Evolutionary conservation across 2,888 invertebrate species (phyloP), one percentile per base, ranked within the genome.

Genomic region (Spodoptera littoralis): DNA sequence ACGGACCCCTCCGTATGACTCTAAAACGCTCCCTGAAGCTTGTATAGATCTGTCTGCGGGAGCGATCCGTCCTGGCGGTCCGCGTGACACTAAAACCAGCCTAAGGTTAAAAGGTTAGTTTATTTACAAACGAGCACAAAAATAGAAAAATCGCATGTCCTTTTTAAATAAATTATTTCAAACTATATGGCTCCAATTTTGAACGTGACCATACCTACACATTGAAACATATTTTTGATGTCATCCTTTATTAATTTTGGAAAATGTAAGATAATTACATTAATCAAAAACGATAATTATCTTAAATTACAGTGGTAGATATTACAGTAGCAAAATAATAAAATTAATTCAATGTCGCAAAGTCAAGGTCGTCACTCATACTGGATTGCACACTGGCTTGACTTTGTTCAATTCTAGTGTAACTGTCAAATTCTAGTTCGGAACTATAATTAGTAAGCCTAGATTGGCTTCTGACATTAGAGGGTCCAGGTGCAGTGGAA

Each of bases 321-420:
- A 50, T 56, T 56, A 56, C 62, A 62, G 62, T 62, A 62, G 62
- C 27, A 55, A 59, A 67, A 59, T 67, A 63, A 63, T 59, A 67
- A 67, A 63, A 67, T 67, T 59, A 67, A 67, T 67, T 61, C 60
- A 69, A 58, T 51, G 51, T 51, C 57, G 63, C 56, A 64, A 64
- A 60, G 58, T 65, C 68, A 54, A 61, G 65, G 65, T 65, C 68
- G 53, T 64, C 68, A 68, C 64, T 64, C 50, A 60, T 60, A 68
- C 68, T 68, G 64, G 68, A 68, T 64, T 64, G 65, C 57, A 65
- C 65, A 65, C 65, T 69, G 55, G 65, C 58, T 69, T 69, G 65
- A 65, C 69, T 69, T 69, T 57, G 69, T 69, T 61, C 65, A 61
- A 65, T 54, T 69, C 58, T 53, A 65, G 51, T 69, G 68, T 67